Conservation (phyloP, 2,888 invertebrate species). For the Acronicta psi region DNA sequence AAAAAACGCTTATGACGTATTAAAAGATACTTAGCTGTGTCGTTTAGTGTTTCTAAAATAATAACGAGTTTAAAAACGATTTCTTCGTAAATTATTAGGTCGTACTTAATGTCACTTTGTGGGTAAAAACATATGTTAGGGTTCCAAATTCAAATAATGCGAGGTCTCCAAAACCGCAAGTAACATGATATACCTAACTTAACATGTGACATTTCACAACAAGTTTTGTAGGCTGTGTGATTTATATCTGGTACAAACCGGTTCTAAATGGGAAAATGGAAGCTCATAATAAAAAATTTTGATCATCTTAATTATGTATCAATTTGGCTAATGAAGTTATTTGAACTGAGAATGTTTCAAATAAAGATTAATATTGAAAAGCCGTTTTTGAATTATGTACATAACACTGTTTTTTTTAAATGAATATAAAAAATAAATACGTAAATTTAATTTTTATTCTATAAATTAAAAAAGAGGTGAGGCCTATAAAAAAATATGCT, state of each 20-base stretch:
- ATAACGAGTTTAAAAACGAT: neutral
- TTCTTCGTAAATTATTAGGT: conserved; percentile 3
- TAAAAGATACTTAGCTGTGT: too few relatives aligned
- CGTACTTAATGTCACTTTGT: conserved; percentile 5
- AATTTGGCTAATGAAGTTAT: neutral
- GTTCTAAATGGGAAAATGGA: conserved; percentile 42
- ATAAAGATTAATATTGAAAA: too few relatives aligned
- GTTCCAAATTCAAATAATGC: conserved; percentile 55
- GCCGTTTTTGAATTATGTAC: too few relatives aligned
- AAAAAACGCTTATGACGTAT: too few relatives aligned
- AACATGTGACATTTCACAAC: conserved; percentile 65
- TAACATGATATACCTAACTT: conserved; percentile 56
- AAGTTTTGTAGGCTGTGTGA: conserved; percentile 54
- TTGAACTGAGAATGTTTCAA: too few relatives aligned
- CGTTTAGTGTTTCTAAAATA: too few relatives aligned
- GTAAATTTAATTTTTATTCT: too few relatives aligned
- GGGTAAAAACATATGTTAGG: conserved; percentile 14
- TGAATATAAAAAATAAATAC: too few relatives aligned
- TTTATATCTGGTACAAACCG: conserved; percentile 51
- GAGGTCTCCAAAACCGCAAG: conserved; percentile 53
- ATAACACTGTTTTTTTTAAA: too few relatives aligned
- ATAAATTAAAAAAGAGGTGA: too few relatives aligned
- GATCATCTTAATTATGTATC: conserved; percentile 2
- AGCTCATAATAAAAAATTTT: conserved; percentile 6
- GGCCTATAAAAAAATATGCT: too few relatives aligned